Percentiles rank a stretch among this genome's conserved stretches.
These are phyloP conservation scores for Pemphigus obesinymphae DNA, from an alignment of 1,140 invertebrate species.

Conservation along the genomic window DNA sequence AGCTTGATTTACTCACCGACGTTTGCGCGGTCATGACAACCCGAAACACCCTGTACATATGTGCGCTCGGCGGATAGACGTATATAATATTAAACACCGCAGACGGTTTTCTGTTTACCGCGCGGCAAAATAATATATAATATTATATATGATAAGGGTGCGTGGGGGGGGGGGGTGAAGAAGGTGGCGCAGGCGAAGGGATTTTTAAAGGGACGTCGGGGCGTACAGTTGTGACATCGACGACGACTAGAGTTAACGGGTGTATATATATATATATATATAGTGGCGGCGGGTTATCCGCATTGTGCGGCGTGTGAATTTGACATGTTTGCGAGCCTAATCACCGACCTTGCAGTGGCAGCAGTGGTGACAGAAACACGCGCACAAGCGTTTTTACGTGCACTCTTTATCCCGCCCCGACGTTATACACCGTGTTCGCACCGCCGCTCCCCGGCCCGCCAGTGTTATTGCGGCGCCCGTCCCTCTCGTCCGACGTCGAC, in stretches of 20 bases:
- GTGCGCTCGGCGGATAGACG: background rate
- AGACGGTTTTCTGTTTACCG: constrained; percentile 5
- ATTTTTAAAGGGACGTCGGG: background rate
- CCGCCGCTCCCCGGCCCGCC: background rate
- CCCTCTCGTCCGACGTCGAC: background rate
- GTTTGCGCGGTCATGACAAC: too few species aligned
- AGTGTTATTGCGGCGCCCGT: background rate
- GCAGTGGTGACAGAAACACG: constrained; percentile 21
- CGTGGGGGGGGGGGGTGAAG: background rate
- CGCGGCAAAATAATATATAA: background rate
- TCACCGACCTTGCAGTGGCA: background rate
- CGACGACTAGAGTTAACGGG: background rate
- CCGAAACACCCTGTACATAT: too few species aligned
- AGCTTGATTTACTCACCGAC: too few species aligned
- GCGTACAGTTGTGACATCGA: background rate
- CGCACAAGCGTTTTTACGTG: background rate
- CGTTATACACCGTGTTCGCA: background rate
- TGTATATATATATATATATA: too few species aligned
- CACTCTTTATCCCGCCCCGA: background rate
- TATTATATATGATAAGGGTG: background rate
- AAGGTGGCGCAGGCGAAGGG: background rate
- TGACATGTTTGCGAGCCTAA: constrained; percentile 38
- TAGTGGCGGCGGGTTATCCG: background rate
- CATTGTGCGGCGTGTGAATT: constrained; percentile 18
- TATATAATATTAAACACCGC: constrained; percentile 1